A percentile compares a stretch with the other conserved stretches of the same genome.
Evolutionary conservation across 2,888 invertebrate species (phyloP).

Genomic region (Idaea biselata): DNA sequence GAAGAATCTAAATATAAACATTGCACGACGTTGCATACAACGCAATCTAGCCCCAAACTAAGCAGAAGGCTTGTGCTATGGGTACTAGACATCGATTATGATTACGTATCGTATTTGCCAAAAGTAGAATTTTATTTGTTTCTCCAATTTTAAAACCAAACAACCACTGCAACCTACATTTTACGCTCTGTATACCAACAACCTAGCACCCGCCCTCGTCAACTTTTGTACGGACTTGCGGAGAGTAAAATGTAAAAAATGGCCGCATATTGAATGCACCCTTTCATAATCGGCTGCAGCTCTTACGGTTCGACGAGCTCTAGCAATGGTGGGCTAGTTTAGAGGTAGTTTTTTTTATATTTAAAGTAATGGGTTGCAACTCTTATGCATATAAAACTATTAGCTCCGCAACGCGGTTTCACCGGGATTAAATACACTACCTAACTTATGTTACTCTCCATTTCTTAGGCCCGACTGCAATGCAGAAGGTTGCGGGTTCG

Average conservation of each 20-base stretch:
- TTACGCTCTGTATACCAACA: slow-evolving; percentile 13
- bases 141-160: neutral
- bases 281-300: slow-evolving; percentile 44
- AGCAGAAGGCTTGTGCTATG: too few relatives aligned
- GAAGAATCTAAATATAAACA: too few relatives aligned
- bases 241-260: slow-evolving; percentile 9
- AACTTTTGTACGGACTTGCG: slow-evolving; percentile 25
- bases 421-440: too few relatives aligned
- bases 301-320: slow-evolving; percentile 32
- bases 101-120: too few relatives aligned
- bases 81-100: too few relatives aligned
- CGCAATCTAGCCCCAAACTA: too few relatives aligned
- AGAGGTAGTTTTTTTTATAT: slow-evolving; percentile 17
- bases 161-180: neutral
- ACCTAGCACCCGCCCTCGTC: slow-evolving; percentile 16
- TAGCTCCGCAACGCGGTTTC: neutral
- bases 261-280: slow-evolving; percentile 6
- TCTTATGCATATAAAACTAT: slow-evolving; percentile 8
- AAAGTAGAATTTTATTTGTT: neutral
- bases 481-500: too few relatives aligned
- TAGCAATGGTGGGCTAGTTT: slow-evolving; percentile 23
- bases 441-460: too few relatives aligned
- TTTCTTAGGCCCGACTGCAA: too few relatives aligned
- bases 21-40: too few relatives aligned
- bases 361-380: slow-evolving; percentile 5